phyloP scores from a whole-genome alignment of 1,140 invertebrate species.

The Apis cerana region DNA sequence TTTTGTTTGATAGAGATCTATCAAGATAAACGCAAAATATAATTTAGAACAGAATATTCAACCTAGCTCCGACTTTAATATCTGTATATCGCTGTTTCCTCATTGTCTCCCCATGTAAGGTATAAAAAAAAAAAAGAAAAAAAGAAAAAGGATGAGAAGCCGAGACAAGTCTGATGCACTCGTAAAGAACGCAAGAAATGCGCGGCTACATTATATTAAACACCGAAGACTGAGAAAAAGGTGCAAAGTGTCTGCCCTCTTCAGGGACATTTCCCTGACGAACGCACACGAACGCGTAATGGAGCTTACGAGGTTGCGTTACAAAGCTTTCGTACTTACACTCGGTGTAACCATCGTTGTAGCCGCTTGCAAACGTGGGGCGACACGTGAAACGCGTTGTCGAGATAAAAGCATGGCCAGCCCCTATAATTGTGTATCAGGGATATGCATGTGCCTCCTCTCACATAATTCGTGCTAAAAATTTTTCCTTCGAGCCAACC shows the following conservation, averaged over 20 bases:
- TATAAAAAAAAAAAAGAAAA: background rate
- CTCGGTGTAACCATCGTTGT: background rate
- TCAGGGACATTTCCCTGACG: slow-evolving; percentile 15
- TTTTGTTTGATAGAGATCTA: too few species aligned
- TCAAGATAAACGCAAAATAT: too few species aligned
- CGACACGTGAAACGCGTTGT: slow-evolving; percentile 27
- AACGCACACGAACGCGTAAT: slow-evolving; percentile 37
- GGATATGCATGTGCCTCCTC: background rate
- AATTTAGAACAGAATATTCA: too few species aligned
- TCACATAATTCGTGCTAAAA: background rate
- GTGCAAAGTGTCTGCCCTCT: slow-evolving; percentile 52
- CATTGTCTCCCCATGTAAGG: background rate
- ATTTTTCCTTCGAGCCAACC: background rate
- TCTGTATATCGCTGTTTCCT: slow-evolving; percentile 7
- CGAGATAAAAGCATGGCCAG: slow-evolving; percentile 49
- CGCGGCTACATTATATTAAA: slow-evolving; percentile 2
- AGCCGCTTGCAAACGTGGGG: slow-evolving; percentile 21
- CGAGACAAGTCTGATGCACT: background rate
- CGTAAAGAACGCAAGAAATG: slow-evolving; percentile 31
- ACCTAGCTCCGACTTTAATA: too few species aligned
- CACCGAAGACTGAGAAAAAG: slow-evolving; percentile 33
- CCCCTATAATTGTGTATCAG: background rate
- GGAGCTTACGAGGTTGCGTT: slow-evolving; percentile 44
- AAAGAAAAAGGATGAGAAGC: too few species aligned
- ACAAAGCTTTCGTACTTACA: slow-evolving; percentile 38